Base-by-base conservation (phyloP, 92 coral and sea anemone species). In the Metridium senile region DNA sequence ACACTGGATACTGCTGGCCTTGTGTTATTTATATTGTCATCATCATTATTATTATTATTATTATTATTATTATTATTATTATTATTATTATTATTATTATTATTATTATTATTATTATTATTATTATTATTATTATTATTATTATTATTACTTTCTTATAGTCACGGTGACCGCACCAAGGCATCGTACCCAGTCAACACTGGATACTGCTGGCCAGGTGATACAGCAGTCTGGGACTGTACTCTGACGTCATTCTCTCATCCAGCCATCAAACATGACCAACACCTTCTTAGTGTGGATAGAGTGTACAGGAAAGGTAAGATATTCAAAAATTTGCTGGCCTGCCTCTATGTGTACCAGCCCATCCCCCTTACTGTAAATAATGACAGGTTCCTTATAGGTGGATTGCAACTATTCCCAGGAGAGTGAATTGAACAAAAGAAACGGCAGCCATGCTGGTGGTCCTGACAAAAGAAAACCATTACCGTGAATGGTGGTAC, bases 141-240 rank as follows among this genome's bases (percentile, higher is more conserved):
- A 20, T 45, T 43, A 22, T 9, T 22, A 1, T 22, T 68, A 46
- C 34, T 35, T 68, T 11, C 29, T 1, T 58, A 33, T 62, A 96
- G 99, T 58, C 99, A 96, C 85, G 99, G 99, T 13, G 99, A 96
- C 73, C 87, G 99, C 26, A 85, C 93, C 20, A 82, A 73, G 75
- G 96, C 92, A 43, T 49, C 68, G 1, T 67, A 87, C 20, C 74
- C 81, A 26, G 21, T 63, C n/a, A 63, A 63, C 6, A 31, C 39
- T 4, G 83, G 89, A 11, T 79, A 88, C 17, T 96, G 99, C 76
- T 96, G 99, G 99, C 77, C 78, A 39, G 69, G 72, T 51, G 99
- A 96, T 65, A 75, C 78, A 35, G 88, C 92, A 22, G 82, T 63
- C 7, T 96, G 99, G 99, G 99, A 96, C 74, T 96, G 99, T 67